Evolutionary conservation across 2,113 vertebrate species (phyloP).

Genomic region (Platichthys stellatus): DNA sequence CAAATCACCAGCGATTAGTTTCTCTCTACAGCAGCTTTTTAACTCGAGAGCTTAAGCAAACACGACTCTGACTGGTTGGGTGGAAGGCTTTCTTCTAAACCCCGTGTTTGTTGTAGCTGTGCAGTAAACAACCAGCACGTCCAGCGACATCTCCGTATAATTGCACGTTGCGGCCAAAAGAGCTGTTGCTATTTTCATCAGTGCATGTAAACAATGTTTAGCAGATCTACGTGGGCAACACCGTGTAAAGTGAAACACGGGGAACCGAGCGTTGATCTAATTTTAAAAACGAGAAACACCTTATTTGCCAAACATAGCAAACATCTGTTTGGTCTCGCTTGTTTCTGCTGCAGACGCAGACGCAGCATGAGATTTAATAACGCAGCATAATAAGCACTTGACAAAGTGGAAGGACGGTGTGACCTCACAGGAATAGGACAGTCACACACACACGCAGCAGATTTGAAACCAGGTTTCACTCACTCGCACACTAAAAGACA

Average conservation of each 20-base stretch:
- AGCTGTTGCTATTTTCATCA: constrained; percentile 64
- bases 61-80: neutral
- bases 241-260: constrained; percentile 5
- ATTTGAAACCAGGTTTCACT: neutral
- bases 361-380: neutral
- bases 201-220: constrained; percentile 63
- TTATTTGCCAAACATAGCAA: constrained; percentile 18
- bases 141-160: constrained; percentile 55
- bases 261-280: constrained; percentile 2
- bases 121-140: constrained; percentile 47
- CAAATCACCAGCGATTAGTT: constrained; percentile 2
- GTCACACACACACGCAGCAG: neutral
- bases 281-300: constrained; percentile 11
- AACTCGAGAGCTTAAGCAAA: constrained; percentile 4
- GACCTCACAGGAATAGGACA: neutral
- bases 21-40: constrained; percentile 15
- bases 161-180: constrained; percentile 47
- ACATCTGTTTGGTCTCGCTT: neutral
- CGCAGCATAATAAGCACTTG: neutral
- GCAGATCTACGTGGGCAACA: constrained; percentile 8
- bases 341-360: neutral
- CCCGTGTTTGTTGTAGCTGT: constrained; percentile 25
- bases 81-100: constrained; percentile 18
- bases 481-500: too few relatives aligned
- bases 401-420: neutral